Base-by-base conservation (phyloP, 2,888 invertebrate genomes). In the Penaeus monodon region DNA sequence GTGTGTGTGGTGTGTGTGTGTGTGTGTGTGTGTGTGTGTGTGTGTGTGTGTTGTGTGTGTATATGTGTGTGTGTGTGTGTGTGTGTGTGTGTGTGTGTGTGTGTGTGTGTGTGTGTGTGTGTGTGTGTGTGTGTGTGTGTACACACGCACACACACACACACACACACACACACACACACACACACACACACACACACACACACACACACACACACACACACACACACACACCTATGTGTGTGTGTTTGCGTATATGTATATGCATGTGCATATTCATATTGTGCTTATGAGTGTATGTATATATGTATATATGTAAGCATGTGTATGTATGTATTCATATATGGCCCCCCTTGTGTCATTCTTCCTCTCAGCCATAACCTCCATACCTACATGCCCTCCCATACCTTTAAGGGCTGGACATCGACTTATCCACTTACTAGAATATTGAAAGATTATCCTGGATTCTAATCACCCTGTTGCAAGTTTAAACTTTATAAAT, bases 51-150 rank as follows among this genome's bases (percentile, higher is more conserved):
- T 73, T 33, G 12, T 38, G 20, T 38, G 73, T 29, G 33, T 73
- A 33, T 73, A 2, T 22, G 73, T 29, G 73, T 33, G 73, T 29
- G 73, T 73, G 73, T 38, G 73, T 73, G 73, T 73, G 73, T 73
- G 73, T 73, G 27, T 22, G 20, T 38, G 14, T 73, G 27, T 24
- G 12, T 73, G 27, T 73, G 27, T 33, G 12, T 22, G 20, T 38
- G 14, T 73, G 12, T 38, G 27, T 73, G 27, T 73, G 27, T 38
- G 27, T 73, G 27, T 38, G 27, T 73, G 27, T 73, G 27, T 29
- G 4, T 73, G 14, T 73, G 14, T 73, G 27, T 73, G 20, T 33
- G 27, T 29, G 27, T 73, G 14, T 33, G 27, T 33, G 14, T 29
- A 20, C 27, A 38, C 27, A 33, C 27, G 27, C 27, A 29, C 20